Conservation (phyloP, 2,797 vertebrate genomes). For the Meriones psammophilus region DNA sequence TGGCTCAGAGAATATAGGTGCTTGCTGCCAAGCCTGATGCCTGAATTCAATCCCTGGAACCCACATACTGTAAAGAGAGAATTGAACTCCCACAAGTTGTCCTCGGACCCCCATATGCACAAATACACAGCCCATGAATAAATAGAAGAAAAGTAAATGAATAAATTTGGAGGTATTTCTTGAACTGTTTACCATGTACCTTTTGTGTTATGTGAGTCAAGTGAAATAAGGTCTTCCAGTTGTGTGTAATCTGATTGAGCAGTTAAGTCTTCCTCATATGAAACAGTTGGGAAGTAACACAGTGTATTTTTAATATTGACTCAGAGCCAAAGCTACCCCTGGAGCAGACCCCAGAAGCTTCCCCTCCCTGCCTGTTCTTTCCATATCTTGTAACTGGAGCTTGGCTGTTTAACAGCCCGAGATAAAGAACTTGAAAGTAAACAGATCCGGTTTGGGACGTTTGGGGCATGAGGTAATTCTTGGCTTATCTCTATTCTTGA, state of each 20-base stretch:
- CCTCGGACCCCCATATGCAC: not conserved
- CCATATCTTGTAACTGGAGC: not conserved
- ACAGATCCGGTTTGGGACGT: conserved; percentile 18
- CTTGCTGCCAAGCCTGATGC: not conserved
- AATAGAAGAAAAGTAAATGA: not conserved
- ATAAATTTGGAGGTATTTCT: not conserved
- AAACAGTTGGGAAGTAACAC: not conserved
- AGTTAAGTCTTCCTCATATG: not conserved
- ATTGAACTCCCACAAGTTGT: not conserved
- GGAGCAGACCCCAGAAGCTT: not conserved
- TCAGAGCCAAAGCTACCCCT: not conserved
- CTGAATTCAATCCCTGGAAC: not conserved
- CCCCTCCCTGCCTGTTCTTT: not conserved
- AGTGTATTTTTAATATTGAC: not conserved
- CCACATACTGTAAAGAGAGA: not conserved
- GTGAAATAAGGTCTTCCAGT: conserved; percentile 7
- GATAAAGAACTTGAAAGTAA: conserved; percentile 71
- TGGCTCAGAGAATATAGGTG: not conserved
- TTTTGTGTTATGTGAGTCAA: not conserved
- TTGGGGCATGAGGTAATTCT: conserved; percentile 29
- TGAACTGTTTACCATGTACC: not conserved
- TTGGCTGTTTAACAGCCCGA: conserved; percentile 11
- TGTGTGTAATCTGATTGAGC: not conserved
- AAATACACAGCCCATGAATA: not conserved
- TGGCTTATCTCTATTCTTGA: conserved; percentile 51